phyloP scores from a whole-genome alignment of 1,140 invertebrate species.

The Drosophila pseudoobscura region DNA sequence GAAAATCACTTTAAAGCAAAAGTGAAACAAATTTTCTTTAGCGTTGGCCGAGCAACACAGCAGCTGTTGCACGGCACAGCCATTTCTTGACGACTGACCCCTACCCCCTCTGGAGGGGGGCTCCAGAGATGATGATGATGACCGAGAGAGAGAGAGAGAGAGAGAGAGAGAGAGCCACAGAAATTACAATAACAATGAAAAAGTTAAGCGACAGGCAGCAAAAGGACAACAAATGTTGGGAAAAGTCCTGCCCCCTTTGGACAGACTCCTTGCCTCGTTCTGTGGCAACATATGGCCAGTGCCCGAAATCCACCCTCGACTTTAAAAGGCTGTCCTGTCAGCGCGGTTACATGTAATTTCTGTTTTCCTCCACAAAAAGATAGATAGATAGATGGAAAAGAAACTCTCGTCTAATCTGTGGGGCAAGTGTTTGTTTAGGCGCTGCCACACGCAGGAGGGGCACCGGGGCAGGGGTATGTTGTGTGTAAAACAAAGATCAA shows the following conservation, averaged over 20 bases:
- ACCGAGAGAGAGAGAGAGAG: background rate
- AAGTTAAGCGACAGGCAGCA: conserved; percentile 74
- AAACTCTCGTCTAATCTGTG: conserved; percentile 59
- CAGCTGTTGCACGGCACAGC: conserved; percentile 54
- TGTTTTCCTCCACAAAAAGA: conserved; percentile 13
- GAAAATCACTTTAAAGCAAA: conserved; percentile 65
- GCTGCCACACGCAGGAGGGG: background rate
- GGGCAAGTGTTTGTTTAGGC: conserved; percentile 70
- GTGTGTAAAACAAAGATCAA: conserved; percentile 61
- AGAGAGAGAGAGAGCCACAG: conserved; percentile 27
- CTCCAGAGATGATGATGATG: conserved; percentile 7
- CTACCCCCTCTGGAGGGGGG: background rate
- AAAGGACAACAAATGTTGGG: conserved; percentile 65
- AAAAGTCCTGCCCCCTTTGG: conserved; percentile 17
- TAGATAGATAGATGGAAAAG: conserved; percentile 44
- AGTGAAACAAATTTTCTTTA: conserved; percentile 49
- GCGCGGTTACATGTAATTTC: conserved; percentile 56
- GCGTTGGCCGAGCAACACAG: conserved; percentile 71
- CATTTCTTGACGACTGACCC: conserved; percentile 50
- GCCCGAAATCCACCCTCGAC: conserved; percentile 50
- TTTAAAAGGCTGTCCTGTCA: conserved; percentile 66
- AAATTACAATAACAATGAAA: conserved; percentile 80
- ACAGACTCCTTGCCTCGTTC: no score
- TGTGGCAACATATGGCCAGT: conserved; percentile 63
- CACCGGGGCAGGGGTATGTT: conserved; percentile 7